A percentile compares a stretch with the other conserved stretches of the same genome.
Evolutionary conservation across 2,113 vertebrate species (phyloP).

Genomic region (Psephotus haematonotus): DNA sequence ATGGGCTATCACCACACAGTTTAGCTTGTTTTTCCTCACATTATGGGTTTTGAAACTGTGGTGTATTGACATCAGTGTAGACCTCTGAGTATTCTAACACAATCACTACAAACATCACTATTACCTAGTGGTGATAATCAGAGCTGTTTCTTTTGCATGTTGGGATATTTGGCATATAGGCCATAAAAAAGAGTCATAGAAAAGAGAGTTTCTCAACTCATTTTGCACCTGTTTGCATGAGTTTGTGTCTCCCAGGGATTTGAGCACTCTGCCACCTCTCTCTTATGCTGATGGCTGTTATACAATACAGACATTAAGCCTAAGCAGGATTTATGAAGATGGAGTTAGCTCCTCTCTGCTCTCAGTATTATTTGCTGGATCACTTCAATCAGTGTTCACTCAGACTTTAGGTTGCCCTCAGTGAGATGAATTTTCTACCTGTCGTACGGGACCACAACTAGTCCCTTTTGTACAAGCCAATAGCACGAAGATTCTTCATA

Average conservation of each 20-base stretch:
- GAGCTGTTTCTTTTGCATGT: neutral
- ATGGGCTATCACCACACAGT: neutral
- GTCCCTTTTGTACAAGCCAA: neutral
- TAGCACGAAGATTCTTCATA: neutral
- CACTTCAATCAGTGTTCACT: neutral
- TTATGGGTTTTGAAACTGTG: neutral
- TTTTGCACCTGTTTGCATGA: neutral
- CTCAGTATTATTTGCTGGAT: neutral
- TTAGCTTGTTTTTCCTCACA: neutral
- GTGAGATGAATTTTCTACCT: neutral
- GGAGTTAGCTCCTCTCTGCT: neutral
- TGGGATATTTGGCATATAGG: neutral
- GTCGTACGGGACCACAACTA: accelerated
- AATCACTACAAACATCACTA: neutral
- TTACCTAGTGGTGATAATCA: neutral
- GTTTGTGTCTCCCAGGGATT: neutral
- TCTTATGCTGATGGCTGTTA: neutral
- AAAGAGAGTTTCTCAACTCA: neutral
- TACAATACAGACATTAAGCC: neutral
- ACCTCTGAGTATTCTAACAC: neutral
- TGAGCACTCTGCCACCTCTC: neutral
- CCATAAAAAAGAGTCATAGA: neutral
- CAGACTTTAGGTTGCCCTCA: neutral
- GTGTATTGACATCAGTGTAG: neutral
- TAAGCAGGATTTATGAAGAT: neutral